Percentiles rank a stretch among this genome's conserved stretches.
These are phyloP conservation scores for Anguilla megastoma DNA, from an alignment of 2,797 vertebrate genomes.

Conservation along the genomic window DNA sequence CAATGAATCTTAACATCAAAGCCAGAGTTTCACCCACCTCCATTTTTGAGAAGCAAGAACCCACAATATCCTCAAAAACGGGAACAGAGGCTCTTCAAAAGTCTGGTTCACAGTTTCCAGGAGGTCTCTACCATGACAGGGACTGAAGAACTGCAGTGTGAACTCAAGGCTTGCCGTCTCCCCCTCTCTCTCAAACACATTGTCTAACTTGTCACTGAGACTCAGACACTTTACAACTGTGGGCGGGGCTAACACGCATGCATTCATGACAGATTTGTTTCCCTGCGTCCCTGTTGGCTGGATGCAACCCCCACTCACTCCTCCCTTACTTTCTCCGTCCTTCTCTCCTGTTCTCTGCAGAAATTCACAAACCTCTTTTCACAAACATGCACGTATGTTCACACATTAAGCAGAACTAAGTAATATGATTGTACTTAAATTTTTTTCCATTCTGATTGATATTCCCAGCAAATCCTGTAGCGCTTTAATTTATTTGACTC, in stretches of 20 bases:
- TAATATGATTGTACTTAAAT: neutral
- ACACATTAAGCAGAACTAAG: conserved; percentile 49
- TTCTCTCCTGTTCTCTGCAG: neutral
- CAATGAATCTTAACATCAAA: neutral
- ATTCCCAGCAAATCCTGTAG: conserved; percentile 11
- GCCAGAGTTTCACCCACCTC: conserved; percentile 63
- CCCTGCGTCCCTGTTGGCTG: conserved; percentile 52
- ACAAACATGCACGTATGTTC: neutral
- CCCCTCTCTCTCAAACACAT: conserved; percentile 48
- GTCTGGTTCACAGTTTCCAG: conserved; percentile 45
- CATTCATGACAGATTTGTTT: conserved; percentile 43
- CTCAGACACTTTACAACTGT: conserved; percentile 52
- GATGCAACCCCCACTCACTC: conserved; percentile 14
- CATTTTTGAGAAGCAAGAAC: conserved; percentile 47
- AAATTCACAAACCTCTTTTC: conserved; percentile 8
- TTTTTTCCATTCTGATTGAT: conserved; percentile 29
- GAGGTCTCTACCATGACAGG: conserved; percentile 36
- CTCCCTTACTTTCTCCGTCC: neutral
- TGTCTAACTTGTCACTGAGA: conserved; percentile 59
- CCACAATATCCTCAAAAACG: conserved; percentile 35
- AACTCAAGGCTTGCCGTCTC: conserved; percentile 15
- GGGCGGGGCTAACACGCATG: conserved; percentile 49
- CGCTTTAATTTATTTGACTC: neutral
- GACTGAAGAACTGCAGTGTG: conserved; percentile 15
- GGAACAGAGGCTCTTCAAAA: conserved; percentile 46